These are phyloP conservation scores for Rhabdornis inornatus DNA, from an alignment of 2,113 vertebrate genomes.

Conservation along the genomic window DNA sequence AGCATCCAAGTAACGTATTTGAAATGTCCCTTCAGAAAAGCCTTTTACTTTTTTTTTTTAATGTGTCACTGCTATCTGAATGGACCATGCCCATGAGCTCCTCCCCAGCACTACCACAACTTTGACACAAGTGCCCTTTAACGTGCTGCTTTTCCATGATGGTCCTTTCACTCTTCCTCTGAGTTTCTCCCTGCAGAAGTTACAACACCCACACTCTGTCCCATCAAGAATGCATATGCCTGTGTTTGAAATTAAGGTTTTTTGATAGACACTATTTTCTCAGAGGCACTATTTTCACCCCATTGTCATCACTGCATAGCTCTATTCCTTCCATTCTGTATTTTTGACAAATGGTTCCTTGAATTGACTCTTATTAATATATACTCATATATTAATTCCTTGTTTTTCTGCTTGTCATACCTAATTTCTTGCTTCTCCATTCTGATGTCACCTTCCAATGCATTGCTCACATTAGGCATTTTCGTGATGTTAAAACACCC, in stretches of 20 bases:
- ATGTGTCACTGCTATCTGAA: neutral
- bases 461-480: neutral
- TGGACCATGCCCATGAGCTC: neutral
- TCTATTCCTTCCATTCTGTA: neutral
- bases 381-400: neutral
- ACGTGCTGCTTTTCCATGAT: neutral
- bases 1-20: neutral
- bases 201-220: neutral
- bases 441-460: neutral
- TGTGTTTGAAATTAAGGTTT: neutral
- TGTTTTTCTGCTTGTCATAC: neutral
- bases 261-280: neutral
- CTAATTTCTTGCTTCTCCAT: neutral
- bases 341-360: neutral
- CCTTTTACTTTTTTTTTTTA: too few species aligned
- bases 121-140: neutral
- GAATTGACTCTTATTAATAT: neutral
- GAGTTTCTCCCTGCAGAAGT: neutral
- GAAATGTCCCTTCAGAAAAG: neutral
- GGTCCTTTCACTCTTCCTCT: neutral
- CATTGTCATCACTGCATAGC: neutral
- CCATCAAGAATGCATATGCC: neutral
- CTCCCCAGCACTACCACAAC: neutral
- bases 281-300: too few species aligned
- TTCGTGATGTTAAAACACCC: neutral